Evolutionary conservation across 2,797 vertebrate genomes (phyloP), one percentile per base, ranked within the genome.

Genomic region (Rhynchonycteris naso): DNA sequence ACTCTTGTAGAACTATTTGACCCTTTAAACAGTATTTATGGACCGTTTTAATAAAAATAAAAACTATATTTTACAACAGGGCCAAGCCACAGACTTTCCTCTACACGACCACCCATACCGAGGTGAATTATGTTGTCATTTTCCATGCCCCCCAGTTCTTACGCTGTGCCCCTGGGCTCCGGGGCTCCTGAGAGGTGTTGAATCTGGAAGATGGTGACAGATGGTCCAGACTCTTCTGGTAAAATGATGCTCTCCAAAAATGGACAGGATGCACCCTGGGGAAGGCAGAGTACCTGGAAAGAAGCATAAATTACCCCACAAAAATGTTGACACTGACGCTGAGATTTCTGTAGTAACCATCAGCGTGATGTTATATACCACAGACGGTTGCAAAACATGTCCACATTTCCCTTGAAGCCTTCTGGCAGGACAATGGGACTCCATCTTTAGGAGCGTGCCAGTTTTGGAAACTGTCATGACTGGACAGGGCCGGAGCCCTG

Each of bases 271-370:
- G 38, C 0, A 0, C 63, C 43, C 43, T 30, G 7, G 30, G 59
- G 63, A 10, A 61, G 47, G 68, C 68, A n/a, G 75, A 79, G 38
- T 9, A 24, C 1, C 19, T 35, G 12, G 65, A 61, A 61, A 74
- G 95, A 93, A 86, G 83, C 26, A 59, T 80, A 59, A 74, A 74
- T 93, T 11, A 65, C 50, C 28, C 26, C n/a, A 74, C 75, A 71
- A 91, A 95, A 95, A 89, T 59, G 76, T 80, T 95, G 88, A 95
- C 56, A 2, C 54, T 15, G 50, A 87, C 6, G 0, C 28, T 22
- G 54, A 74, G 52, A n/a, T 18, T 72, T 89, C 26, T 52, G 24
- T 68, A 90, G 2, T 12, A 54, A 68, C 43, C 58, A 58, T 79
- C 78, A 87, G 52, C 7, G 12, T 54, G 58, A 56, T 78, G 66